Evolutionary conservation across 2,888 invertebrate genomes (phyloP).

Genomic region (Osedax frankpressi): DNA sequence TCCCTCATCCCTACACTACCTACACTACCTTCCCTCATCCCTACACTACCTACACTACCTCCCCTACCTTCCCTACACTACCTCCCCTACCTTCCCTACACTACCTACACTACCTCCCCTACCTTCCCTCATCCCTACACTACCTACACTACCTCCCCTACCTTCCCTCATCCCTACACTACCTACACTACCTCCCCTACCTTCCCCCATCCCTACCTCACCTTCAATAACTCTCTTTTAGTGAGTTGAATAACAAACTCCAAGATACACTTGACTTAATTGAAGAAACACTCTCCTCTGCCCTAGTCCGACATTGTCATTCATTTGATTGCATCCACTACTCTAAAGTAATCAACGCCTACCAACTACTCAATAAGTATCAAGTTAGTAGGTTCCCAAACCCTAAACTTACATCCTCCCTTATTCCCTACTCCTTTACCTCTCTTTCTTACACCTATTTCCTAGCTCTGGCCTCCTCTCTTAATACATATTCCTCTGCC

Average conservation of each 20-base stretch:
- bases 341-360: slow-evolving; percentile 71
- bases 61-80: no score
- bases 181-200: slow-evolving; percentile 72
- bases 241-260: slow-evolving; percentile 68
- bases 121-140: no score
- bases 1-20: slow-evolving; percentile 33
- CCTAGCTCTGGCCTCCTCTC: no score
- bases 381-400: slow-evolving; percentile 42
- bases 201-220: slow-evolving; percentile 61
- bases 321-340: slow-evolving; percentile 69
- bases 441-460: no score
- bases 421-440: no score
- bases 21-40: no score
- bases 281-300: slow-evolving; percentile 76
- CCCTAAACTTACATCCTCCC: no score
- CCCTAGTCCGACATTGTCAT: slow-evolving; percentile 61
- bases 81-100: no score
- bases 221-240: slow-evolving; percentile 66
- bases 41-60: no score
- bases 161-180: slow-evolving; percentile 77
- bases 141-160: slow-evolving; percentile 80
- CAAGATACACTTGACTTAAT: slow-evolving; percentile 81
- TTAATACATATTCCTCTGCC: no score
- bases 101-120: no score
- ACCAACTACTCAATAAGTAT: slow-evolving; percentile 74